Evolutionary conservation across 2,888 invertebrate genomes (phyloP), one percentile per base, ranked within the genome.

Genomic region (Macrosiphum euphorbiae): DNA sequence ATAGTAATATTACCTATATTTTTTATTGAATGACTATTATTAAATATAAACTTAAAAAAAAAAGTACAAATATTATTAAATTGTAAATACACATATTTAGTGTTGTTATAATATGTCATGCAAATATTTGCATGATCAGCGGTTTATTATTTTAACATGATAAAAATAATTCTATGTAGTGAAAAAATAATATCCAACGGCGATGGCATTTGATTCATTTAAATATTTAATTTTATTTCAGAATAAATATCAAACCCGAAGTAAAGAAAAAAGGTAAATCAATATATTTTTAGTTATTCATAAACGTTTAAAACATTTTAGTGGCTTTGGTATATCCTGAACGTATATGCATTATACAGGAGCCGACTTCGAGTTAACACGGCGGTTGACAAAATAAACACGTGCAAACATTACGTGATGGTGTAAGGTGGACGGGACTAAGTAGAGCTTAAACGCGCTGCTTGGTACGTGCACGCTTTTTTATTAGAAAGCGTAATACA

Each of bases 401-500:
- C 50, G 91, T 91, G 85, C 50, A 58, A 84, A 86, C 47, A 58
- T 58, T n/a, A 91, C 85, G 58, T 91, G 84, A 85, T 58, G 44
- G 55, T 58, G 58, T 85, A 86, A 91, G 58, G 58, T 78, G n/a
- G 13, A 58, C 86, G 58, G 44, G 58, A 86, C 85, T 85, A 58
- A 91, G 91, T 86, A 85, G 58, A 91, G 91, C 86, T 91, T 86
- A 85, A 91, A 91, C 20, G 0, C 8, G 35, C 16, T 91, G 91
- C 91, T 91, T 24, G 20, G 58, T 24, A 91, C 91, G 55, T 91
- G 91, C 86, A n/a, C 67, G n/a, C 8, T 44, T 91, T 91, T 91
- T 86, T 91, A 91, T 86, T 55, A 24, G 7, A 24, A 58, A 20
- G 44, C 16, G 24, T 91, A 85, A 44, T 84, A 20, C 16, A 8